Conservation (phyloP, 1,140 invertebrate species). For the Bombus soroeensis region DNA sequence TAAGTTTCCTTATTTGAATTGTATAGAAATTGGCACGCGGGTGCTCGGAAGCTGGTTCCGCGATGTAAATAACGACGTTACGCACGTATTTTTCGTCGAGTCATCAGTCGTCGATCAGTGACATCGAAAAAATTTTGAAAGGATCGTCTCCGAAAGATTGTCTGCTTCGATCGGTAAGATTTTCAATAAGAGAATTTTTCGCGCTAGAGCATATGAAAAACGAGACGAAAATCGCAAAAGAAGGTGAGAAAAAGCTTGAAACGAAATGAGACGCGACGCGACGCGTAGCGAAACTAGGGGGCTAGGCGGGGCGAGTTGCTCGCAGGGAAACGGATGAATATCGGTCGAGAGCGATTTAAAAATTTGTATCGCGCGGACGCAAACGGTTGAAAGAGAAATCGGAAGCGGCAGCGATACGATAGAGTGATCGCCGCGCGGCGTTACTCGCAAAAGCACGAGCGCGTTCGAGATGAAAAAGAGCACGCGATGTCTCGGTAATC, state of each 20-base stretch:
- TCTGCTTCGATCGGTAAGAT: constrained; percentile 22
- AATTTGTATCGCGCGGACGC: neutral
- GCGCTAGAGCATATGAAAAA: neutral
- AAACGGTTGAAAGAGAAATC: neutral
- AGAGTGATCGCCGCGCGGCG: too few species aligned
- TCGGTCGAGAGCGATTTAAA: constrained; percentile 15
- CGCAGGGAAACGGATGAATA: neutral
- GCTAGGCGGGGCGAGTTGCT: neutral
- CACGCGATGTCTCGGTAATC: neutral
- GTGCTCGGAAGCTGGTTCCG: neutral
- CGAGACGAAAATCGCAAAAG: neutral
- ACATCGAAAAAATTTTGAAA: neutral
- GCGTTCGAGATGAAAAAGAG: too few species aligned
- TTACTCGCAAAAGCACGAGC: neutral
- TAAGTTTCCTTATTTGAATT: neutral
- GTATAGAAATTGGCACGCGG: neutral
- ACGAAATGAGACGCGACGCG: neutral
- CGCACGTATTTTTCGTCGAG: neutral
- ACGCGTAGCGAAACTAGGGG: neutral
- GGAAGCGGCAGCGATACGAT: neutral
- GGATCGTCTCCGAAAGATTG: neutral
- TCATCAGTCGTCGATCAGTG: neutral
- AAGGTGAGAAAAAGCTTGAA: neutral
- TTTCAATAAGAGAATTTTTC: neutral
- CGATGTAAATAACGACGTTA: neutral